Base-by-base conservation (phyloP, 2,797 vertebrate genomes). In the Protonibea diacanthus region DNA sequence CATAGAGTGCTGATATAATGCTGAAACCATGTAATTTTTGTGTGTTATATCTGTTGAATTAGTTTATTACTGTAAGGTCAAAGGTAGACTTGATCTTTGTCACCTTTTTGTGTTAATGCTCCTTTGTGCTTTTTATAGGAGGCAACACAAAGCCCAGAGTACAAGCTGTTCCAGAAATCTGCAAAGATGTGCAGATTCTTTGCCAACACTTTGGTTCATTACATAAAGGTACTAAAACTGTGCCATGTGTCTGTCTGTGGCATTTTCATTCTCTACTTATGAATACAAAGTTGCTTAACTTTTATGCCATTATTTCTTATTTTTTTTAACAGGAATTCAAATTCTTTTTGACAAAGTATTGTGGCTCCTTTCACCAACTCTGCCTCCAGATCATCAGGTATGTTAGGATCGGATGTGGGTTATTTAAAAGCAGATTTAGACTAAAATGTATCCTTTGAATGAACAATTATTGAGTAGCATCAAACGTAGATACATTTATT, bases 121-220 rank as follows among this genome's bases (percentile, higher is more conserved):
- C 29, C 74, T 75, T 70, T 60, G 3, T 51, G 56, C 18, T 75
- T 86, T 82, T 84, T 56, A 10, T 86, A 99, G 98, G 96, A 96
- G 67, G 84, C 80, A n/a, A 80, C 90, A 69, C 96, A 97, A 68
- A 92, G 93, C 52, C 71, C 94, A 18, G 96, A 96, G 74, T 94
- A 94, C 85, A 97, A 93, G 81, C 92, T 98, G 69, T 99, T 98
- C 90, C 97, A 97, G 93, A 99, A 97, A 94, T 96, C 95, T 59
- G 92, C 96, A 64, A 99, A 98, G 89, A 95, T 98, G 81, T 98
- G 97, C 92, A 95, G 97, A 76, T 99, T 99, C 89, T 97, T 99
- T 95, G 96, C 94, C 55, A 98, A 97, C 94, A 98, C 97, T 25
- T 93, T 99, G 80, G 94, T 98, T 77, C 97, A 98, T 89, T 99